Base-by-base conservation (phyloP, 1,140 invertebrate genomes). In the Maniola jurtina region DNA sequence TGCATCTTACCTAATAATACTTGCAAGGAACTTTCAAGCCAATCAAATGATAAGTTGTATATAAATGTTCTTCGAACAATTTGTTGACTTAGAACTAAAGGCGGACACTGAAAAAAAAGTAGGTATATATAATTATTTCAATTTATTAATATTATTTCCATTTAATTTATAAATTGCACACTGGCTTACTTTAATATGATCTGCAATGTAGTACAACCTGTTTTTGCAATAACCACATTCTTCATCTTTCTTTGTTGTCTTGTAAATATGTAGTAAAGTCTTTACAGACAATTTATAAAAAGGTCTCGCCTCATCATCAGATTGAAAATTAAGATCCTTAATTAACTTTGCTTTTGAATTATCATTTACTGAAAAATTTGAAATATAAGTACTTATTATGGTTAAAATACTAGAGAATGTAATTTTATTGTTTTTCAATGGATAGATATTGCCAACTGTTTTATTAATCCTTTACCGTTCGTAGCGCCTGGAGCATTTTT, bases 181-280 rank as follows among this genome's bases (percentile, higher is more conserved):
- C 5, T 36, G 4, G 71, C 64, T 57, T 80, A 91, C 90, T 77
- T 88, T 79, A 16, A 91, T 62, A 45, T 71, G 68, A 57, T 77
- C 66, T 60, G 88, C 72, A 70, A 91, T 77, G 75, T 89, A 91
- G 70, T 91, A 91, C 25, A 91, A 68, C 75, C 89, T 90, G 68
- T 91, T 91, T 69, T 74, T 65, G 71, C 86, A 84, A 63, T 70
- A 80, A 14, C 81, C 80, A 64, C 78, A 67, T 45, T 67, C 64
- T 36, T 77, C 73, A 73, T 91, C 88, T 65, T 69, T 73, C 78
- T 84, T 75, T 45, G 83, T 88, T 25, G 67, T 65, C 71, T 80
- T 82, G 36, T 79, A 80, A 66, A 91, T 79, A 57, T 80, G 76
- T 14, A 82, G 6, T 61, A 91, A 75, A 48, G 77, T 83, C 70